Base-by-base conservation (phyloP, 2,888 invertebrate genomes). In the Tenthredo scrophulariae region DNA sequence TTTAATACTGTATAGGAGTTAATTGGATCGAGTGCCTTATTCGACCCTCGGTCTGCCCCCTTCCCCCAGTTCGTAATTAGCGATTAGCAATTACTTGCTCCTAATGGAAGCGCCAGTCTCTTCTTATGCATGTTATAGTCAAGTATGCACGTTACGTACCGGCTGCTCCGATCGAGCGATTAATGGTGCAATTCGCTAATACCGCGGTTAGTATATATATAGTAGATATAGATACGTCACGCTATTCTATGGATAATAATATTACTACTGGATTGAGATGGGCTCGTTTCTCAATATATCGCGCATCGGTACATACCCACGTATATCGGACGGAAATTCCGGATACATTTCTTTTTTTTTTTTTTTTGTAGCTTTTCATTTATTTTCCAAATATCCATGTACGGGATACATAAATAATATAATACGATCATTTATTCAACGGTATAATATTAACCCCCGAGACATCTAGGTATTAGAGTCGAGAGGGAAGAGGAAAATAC, bases 171-270 rank as follows among this genome's bases (percentile, higher is more conserved):
- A 88, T 91, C 91, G 92, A 92, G 92, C 92, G 93, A 93, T 93
- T 93, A 93, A 93, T 92, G 91, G 91, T 88, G 91, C 92, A 93
- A 93, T 93, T 91, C 91, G 93, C 92, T 93, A 93, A 93, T 92
- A 92, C 90, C 90, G 88, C 91, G 91, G 92, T 9, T 13, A 4
- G 33, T 37, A 70, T 4, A 6, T 37, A 37, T 1, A 33, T 37
- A n/a, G n/a, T n/a, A n/a, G n/a, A 18, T 18, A 15, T 54, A 43
- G 10, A 40, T 22, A 33, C 46, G 80, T 80, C 80, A 80, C 80
- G 80, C 80, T 43, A 58, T 62, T 37, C 40, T 43, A 22, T 74
- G 26, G 26, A 7, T 26, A 62, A 26, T 26, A 26, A 62, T 10
- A 22, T 22, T 22, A 26, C 10, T 10, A 10, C 62, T 13, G 26